These are phyloP conservation scores for Cryptoblepharus egeriae DNA, from an alignment of 2,797 vertebrate species.

Conservation along the genomic window DNA sequence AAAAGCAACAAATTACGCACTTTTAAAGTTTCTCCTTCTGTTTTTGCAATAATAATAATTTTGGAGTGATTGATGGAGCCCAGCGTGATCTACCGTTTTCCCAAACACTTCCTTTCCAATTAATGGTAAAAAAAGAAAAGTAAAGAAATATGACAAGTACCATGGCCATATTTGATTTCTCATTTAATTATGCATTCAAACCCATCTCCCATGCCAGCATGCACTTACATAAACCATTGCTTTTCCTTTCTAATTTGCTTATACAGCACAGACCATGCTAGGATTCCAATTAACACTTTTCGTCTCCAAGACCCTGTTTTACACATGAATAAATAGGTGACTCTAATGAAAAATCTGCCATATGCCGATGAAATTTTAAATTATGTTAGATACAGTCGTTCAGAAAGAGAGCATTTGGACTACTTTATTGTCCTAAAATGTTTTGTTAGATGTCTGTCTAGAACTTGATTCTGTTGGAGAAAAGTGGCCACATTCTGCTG, in stretches of 20 bases:
- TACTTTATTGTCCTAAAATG: not conserved
- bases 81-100: slow-evolving; percentile 14
- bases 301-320: slow-evolving; percentile 37
- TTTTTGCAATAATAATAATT: slow-evolving; percentile 18
- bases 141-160: slow-evolving; percentile 34
- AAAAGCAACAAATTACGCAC: not conserved
- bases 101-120: slow-evolving; percentile 21
- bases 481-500: not conserved
- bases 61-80: not conserved
- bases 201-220: slow-evolving; percentile 25
- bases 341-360: slow-evolving; percentile 17
- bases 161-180: slow-evolving; percentile 46
- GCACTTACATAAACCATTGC: slow-evolving; percentile 40
- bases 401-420: not conserved
- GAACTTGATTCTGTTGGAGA: not conserved
- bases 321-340: slow-evolving; percentile 20
- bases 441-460: not conserved
- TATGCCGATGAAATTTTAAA: slow-evolving; percentile 35
- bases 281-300: slow-evolving; percentile 38
- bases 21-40: not conserved
- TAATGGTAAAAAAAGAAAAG: slow-evolving; percentile 11
- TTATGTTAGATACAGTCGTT: slow-evolving; percentile 9
- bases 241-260: slow-evolving; percentile 30
- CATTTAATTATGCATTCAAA: slow-evolving; percentile 47
- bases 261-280: slow-evolving; percentile 14